Base-by-base conservation (phyloP, 2,888 invertebrate species). In the Drosophila vallismaia region DNA sequence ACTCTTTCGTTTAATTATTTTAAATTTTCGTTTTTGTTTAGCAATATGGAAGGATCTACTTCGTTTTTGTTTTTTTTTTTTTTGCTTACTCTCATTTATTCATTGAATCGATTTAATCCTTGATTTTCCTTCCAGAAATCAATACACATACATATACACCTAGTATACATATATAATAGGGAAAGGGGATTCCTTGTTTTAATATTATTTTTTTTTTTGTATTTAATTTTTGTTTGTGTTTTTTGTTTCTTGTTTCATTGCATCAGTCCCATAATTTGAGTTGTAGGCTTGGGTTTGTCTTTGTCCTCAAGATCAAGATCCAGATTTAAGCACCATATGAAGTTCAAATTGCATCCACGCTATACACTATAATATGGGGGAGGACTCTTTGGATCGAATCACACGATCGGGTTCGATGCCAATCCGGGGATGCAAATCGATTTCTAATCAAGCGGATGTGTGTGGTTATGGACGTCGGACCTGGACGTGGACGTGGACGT, bases 261-360 rank as follows among this genome's bases (percentile, higher is more conserved):
- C 88, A 87, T 81, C 88, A 81, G 81, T 81, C 81, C 81, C 81
- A 85, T 87, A 74, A 74, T 77, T 84, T 81, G 85, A 84, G 87
- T 80, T 84, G 57, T 77, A 77, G 69, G 74, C 69, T 77, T 67
- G 71, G 69, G 64, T 64, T 36, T n/a, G n/a, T 36, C 19, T 19
- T 19, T 63, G 66, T 67, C 70, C 70, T 69, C 70, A 69, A 66
- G 66, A 69, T 66, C 80, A 76, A 82, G 79, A 82, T 85, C 83
- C 79, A 87, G 86, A 70, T 75, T 36, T 87, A 81, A 81, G 81
- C 81, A 81, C 81, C 81, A 87, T 81, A 52, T 64, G 74, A 73
- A 70, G 69, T 70, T 70, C 50, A 53, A 64, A 53, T 68, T 59
- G 64, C 60, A 74, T 74, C 68, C 64, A 56, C 45, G 62, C 46